Evolutionary conservation across 2,888 invertebrate genomes (phyloP).

Genomic region (Stenoptilia bipunctidactyla): DNA sequence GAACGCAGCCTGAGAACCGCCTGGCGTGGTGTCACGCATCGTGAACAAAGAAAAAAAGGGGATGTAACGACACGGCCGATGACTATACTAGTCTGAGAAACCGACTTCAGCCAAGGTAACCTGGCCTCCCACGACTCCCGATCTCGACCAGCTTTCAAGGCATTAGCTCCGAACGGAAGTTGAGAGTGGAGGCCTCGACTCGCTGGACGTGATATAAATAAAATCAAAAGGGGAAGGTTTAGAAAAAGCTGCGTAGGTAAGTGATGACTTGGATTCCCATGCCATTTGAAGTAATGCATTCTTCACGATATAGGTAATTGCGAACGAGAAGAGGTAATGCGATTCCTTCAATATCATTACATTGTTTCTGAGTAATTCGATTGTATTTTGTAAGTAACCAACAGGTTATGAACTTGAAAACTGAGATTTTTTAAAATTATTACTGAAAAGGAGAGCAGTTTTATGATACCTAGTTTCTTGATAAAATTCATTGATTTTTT

Average conservation of each 20-base stretch:
- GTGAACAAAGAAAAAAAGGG: slow-evolving; percentile 60
- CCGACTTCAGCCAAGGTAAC: slow-evolving; percentile 24
- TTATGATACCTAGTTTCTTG: too few species aligned
- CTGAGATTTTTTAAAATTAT: too few species aligned
- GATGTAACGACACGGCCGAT: slow-evolving; percentile 42
- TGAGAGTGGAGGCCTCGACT: slow-evolving; percentile 23
- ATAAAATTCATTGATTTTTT: too few species aligned
- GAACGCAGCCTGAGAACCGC: slow-evolving; percentile 33
- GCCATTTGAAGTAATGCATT: slow-evolving; percentile 7
- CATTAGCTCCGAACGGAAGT: slow-evolving; percentile 17
- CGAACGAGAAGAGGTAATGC: background rate
- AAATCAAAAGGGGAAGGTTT: slow-evolving; percentile 32
- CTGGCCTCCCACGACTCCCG: slow-evolving; percentile 26
- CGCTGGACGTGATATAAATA: slow-evolving; percentile 21
- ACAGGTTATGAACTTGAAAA: too few species aligned
- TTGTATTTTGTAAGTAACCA: too few species aligned
- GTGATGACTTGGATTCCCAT: slow-evolving; percentile 39
- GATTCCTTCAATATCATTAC: background rate
- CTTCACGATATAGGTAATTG: background rate
- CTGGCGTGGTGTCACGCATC: slow-evolving; percentile 58
- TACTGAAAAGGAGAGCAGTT: too few species aligned
- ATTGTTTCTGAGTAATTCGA: too few species aligned
- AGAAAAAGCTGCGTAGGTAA: slow-evolving; percentile 32
- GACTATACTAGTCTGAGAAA: slow-evolving; percentile 44
- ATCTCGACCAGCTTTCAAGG: slow-evolving; percentile 15